Evolutionary conservation across 2,888 invertebrate genomes (phyloP).

Genomic region (Drosophila macrospina): DNA sequence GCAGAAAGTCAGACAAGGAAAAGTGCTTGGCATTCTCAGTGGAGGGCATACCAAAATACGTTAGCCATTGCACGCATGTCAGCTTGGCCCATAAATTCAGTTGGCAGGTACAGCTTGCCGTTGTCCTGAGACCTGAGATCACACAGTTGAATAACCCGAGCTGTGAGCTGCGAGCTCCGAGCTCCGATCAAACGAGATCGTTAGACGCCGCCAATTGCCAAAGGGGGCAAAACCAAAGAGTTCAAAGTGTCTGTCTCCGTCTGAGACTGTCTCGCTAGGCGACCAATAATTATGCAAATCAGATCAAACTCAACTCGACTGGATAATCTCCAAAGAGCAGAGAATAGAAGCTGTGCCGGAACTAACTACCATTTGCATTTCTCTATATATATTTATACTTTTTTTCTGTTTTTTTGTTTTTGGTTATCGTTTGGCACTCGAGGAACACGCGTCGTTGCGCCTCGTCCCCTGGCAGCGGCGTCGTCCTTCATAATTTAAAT

Average conservation of each 20-base stretch:
- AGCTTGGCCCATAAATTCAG: constrained; percentile 67
- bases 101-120: constrained; percentile 25
- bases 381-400: constrained; percentile 1
- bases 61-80: constrained; percentile 61
- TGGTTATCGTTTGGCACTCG: constrained; percentile 48
- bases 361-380: constrained; percentile 78
- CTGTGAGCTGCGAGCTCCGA: constrained; percentile 10
- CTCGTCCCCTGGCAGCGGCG: constrained; percentile 43
- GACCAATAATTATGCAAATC: constrained; percentile 80
- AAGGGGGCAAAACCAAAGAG: constrained; percentile 27
- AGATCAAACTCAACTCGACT: constrained; percentile 32
- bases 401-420: no score
- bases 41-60: constrained; percentile 45
- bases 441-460: constrained; percentile 62
- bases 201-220: constrained; percentile 75
- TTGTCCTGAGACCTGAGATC: constrained; percentile 46
- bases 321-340: constrained; percentile 65
- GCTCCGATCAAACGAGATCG: constrained; percentile 71
- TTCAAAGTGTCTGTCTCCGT: no score
- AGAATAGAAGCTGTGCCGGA: constrained; percentile 79
- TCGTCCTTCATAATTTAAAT: constrained; percentile 81
- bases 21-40: constrained; percentile 37
- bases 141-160: constrained; percentile 28
- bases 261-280: constrained; percentile 45
- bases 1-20: constrained; percentile 60